Evolutionary conservation across 2,113 vertebrate genomes (phyloP).

Genomic region (Oreamnos americanus): DNA sequence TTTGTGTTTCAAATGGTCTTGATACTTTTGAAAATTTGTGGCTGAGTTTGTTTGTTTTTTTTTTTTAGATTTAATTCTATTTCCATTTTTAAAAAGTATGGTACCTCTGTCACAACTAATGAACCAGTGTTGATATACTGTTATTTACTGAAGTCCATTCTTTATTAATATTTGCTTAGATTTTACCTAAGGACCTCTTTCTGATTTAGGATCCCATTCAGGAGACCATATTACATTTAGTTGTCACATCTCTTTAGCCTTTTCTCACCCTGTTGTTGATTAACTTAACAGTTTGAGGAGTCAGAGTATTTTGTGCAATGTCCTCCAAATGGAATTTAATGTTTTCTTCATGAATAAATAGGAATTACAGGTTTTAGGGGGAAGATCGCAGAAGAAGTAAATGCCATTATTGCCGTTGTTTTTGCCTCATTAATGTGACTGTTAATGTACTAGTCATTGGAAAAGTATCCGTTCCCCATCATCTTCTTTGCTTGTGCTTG

Average conservation of each 20-base stretch:
- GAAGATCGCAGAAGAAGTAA: neutral
- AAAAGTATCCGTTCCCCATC: neutral
- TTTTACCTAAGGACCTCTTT: neutral
- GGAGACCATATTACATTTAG: neutral
- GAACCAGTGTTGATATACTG: neutral
- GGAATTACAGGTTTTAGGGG: neutral
- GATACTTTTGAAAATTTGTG: neutral
- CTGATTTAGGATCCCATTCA: neutral
- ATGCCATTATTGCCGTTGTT: neutral
- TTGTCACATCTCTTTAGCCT: neutral
- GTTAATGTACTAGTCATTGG: neutral
- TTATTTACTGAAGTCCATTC: neutral
- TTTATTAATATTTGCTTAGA: neutral
- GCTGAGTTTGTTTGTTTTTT: neutral
- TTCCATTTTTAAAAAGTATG: neutral
- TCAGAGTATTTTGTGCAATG: neutral
- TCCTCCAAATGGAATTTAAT: neutral
- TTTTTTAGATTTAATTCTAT: neutral
- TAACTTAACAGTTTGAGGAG: neutral
- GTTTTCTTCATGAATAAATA: neutral
- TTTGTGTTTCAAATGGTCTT: neutral
- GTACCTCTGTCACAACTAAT: neutral
- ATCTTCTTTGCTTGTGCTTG: neutral
- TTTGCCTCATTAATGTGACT: neutral
- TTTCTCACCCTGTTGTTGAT: neutral